A percentile compares a stretch with the other conserved stretches of the same genome.
phyloP scores from a whole-genome alignment of 2,113 vertebrate genomes.

The Silurus glanis region DNA sequence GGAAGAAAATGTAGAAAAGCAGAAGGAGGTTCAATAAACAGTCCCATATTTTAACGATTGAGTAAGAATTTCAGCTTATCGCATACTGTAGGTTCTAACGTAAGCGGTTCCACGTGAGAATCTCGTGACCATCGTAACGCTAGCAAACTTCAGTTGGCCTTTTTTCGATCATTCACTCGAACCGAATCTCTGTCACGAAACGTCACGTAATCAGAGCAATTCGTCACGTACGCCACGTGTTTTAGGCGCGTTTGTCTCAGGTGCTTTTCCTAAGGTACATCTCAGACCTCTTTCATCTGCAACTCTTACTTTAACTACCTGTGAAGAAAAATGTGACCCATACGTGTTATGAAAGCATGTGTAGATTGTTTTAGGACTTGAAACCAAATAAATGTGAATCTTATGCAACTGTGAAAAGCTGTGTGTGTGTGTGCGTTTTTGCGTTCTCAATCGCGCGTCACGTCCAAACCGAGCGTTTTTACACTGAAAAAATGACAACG shows the following conservation, averaged over 20 bases:
- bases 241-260: slow-evolving; percentile 23
- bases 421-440: slow-evolving; percentile 1
- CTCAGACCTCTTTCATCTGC: slow-evolving; percentile 73
- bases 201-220: neutral
- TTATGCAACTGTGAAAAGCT: slow-evolving; percentile 77
- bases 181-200: neutral
- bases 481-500: neutral
- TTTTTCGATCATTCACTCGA: neutral
- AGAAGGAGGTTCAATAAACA: too few species aligned
- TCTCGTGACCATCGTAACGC: too few species aligned
- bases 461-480: neutral
- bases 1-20: too few species aligned
- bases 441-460: neutral
- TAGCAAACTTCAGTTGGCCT: neutral
- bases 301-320: slow-evolving; percentile 94
- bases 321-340: slow-evolving; percentile 93
- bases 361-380: slow-evolving; percentile 95
- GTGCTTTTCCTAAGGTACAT: slow-evolving; percentile 61
- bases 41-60: too few species aligned
- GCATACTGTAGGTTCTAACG: neutral
- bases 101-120: too few species aligned
- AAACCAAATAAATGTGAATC: slow-evolving; percentile 98
- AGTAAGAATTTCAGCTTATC: too few species aligned
- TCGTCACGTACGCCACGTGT: neutral
- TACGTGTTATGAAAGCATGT: slow-evolving; percentile 94